Evolutionary conservation across 2,797 vertebrate species (phyloP).

Genomic region (Morus bassanus): DNA sequence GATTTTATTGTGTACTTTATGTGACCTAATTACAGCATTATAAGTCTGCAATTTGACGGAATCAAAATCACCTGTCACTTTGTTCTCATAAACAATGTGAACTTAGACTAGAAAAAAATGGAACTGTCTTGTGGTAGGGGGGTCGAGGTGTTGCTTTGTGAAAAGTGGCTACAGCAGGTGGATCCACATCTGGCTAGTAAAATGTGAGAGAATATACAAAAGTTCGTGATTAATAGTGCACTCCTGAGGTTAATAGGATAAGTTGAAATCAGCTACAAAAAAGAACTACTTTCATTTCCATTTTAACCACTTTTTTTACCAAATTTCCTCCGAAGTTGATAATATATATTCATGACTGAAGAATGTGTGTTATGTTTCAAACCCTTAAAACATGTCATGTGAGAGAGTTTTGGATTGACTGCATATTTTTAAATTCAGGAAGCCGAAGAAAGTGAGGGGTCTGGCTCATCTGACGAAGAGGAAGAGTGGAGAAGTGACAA

Average conservation of each 20-base stretch:
- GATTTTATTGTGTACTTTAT: background rate
- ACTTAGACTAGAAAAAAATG: background rate
- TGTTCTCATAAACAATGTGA: background rate
- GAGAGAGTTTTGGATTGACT: background rate
- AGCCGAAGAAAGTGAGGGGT: constrained; percentile 75
- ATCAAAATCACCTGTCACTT: background rate
- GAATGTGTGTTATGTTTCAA: background rate
- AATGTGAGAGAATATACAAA: background rate
- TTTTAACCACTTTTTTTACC: background rate
- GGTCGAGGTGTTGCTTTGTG: background rate
- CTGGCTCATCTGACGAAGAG: constrained; percentile 82
- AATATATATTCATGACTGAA: background rate
- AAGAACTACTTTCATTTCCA: background rate
- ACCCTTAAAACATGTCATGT: background rate
- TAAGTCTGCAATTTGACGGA: background rate
- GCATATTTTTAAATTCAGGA: constrained; percentile 30
- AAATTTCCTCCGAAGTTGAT: background rate
- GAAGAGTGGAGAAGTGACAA: constrained; percentile 92
- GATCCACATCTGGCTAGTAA: background rate
- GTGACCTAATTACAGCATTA: background rate
- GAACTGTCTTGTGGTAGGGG: background rate
- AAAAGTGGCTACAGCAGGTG: background rate
- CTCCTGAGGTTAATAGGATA: background rate
- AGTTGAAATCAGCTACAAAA: background rate
- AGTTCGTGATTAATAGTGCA: background rate